Evolutionary conservation across 2,888 invertebrate species (phyloP).

Genomic region (Cantharis rufa): DNA sequence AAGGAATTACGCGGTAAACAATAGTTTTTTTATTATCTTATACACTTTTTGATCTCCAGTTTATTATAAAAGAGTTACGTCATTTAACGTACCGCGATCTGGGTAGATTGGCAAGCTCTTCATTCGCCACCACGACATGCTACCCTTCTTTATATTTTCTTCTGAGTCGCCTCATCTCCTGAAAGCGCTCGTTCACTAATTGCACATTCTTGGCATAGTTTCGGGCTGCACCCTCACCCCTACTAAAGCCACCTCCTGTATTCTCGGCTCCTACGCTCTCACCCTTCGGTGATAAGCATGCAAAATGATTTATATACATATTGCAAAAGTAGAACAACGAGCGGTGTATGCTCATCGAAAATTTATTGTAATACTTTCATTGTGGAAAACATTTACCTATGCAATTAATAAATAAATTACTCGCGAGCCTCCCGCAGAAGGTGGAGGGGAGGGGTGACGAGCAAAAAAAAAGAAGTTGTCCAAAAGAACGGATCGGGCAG

Average conservation of each 20-base stretch:
- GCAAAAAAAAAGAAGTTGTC: neutral
- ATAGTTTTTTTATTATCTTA: neutral
- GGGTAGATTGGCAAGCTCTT: slow-evolving; percentile 46
- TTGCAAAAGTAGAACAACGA: slow-evolving; percentile 8
- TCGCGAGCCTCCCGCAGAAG: too few species aligned
- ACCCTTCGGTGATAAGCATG: slow-evolving; percentile 30
- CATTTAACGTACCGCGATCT: slow-evolving; percentile 37
- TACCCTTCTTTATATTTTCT: slow-evolving; percentile 74
- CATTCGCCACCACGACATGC: slow-evolving; percentile 51
- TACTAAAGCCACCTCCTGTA: slow-evolving; percentile 29
- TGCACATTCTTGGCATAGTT: slow-evolving; percentile 97
- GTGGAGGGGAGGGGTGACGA: too few species aligned
- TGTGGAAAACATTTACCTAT: neutral
- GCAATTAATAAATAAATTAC: neutral
- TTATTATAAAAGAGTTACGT: slow-evolving; percentile 27
- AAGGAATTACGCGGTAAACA: neutral
- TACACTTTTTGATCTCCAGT: neutral
- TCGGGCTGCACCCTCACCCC: slow-evolving; percentile 71
- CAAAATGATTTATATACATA: slow-evolving; percentile 32
- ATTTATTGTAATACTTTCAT: slow-evolving; percentile 1
- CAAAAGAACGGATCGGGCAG: neutral
- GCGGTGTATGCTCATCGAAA: neutral
- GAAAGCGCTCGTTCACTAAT: slow-evolving; percentile 77
- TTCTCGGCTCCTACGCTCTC: slow-evolving; percentile 28
- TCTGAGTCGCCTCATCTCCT: slow-evolving; percentile 57